Conservation (phyloP, 2,113 vertebrate genomes). For the Caranx ignobilis region DNA sequence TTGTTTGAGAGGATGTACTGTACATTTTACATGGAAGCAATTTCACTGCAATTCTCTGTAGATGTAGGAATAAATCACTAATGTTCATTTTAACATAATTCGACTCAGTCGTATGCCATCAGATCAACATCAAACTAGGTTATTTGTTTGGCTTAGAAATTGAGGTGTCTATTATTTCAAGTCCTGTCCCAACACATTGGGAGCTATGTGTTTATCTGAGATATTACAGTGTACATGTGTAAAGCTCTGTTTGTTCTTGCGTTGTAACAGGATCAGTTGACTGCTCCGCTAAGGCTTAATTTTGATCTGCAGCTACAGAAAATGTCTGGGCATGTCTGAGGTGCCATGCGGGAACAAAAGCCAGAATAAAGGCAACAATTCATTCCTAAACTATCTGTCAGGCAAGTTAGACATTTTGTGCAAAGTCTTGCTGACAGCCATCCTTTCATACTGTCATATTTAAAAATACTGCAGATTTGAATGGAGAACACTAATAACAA, state of each 20-base stretch:
- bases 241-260: constrained; percentile 20
- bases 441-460: background rate
- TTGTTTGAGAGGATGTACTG: too few species aligned
- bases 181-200: constrained; percentile 24
- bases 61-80: too few species aligned
- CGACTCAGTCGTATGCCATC: background rate
- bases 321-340: constrained; percentile 58
- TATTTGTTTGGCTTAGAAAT: constrained; percentile 1
- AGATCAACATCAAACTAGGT: background rate
- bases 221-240: constrained; percentile 15
- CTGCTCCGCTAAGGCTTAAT: constrained; percentile 14
- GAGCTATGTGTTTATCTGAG: constrained; percentile 4
- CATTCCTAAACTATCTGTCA: constrained; percentile 21
- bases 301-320: constrained; percentile 23
- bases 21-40: too few species aligned
- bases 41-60: too few species aligned
- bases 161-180: background rate
- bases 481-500: background rate
- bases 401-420: background rate
- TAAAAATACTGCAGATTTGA: background rate
- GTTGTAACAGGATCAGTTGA: constrained; percentile 32
- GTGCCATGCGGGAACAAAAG: constrained; percentile 1
- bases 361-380: constrained; percentile 16
- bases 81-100: too few species aligned
- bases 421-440: background rate